Evolutionary conservation across 1,140 invertebrate genomes (phyloP).

Genomic region (Elymnias hypermnestra): DNA sequence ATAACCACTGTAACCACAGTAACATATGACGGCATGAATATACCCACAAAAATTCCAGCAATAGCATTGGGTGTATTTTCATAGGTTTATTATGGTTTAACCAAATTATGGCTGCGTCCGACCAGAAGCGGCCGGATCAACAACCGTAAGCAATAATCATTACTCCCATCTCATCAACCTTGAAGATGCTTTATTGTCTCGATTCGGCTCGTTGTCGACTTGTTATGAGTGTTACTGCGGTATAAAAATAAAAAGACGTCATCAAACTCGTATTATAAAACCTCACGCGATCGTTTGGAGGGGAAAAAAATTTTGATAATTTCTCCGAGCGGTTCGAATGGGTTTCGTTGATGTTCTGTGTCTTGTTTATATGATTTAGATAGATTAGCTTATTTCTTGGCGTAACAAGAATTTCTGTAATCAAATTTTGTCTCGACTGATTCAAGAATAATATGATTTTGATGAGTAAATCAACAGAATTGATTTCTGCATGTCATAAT

Average conservation of each 20-base stretch:
- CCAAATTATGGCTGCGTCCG: conserved; percentile 41
- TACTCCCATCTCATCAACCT: conserved; percentile 60
- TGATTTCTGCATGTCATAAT: no score
- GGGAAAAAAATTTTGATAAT: conserved; percentile 18
- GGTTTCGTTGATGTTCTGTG: conserved; percentile 8
- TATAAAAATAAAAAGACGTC: conserved; percentile 54
- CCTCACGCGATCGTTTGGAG: conserved; percentile 46
- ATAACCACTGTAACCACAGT: no score
- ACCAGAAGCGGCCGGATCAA: conserved; percentile 47
- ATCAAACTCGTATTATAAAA: conserved; percentile 62
- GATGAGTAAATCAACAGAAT: no score
- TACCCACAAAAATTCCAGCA: neutral
- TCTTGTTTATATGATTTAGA: conserved; percentile 9
- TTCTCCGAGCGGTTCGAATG: conserved; percentile 11
- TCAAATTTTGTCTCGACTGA: conserved; percentile 1
- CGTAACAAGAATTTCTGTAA: conserved; percentile 5
- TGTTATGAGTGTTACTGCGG: conserved; percentile 46
- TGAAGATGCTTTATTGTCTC: conserved; percentile 68
- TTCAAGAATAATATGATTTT: conserved; percentile 3
- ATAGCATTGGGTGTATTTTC: conserved; percentile 1
- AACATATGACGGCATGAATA: no score
- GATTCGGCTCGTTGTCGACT: conserved; percentile 68
- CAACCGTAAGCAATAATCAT: conserved; percentile 68
- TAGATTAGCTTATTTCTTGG: conserved; percentile 2
- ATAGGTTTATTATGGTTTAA: conserved; percentile 21